A percentile compares a stretch with the other conserved stretches of the same genome.
These are phyloP conservation scores for Helleia helle DNA, from an alignment of 2,888 invertebrate species.

Conservation along the genomic window DNA sequence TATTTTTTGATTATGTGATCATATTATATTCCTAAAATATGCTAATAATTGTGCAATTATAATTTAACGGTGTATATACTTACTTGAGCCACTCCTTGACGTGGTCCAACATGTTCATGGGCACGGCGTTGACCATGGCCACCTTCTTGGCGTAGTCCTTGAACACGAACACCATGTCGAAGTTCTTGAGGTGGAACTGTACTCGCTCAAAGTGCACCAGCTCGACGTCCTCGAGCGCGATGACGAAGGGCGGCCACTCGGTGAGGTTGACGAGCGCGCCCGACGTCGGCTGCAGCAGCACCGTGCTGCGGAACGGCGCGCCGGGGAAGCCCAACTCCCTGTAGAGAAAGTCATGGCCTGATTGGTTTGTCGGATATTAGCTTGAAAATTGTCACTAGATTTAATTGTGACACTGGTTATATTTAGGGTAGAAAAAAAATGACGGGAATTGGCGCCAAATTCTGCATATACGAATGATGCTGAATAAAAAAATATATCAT, in stretches of 20 bases:
- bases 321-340: conserved; percentile 98
- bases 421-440: no score
- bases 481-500: no score
- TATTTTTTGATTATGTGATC: no score
- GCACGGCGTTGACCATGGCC: conserved; percentile 98
- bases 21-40: no score
- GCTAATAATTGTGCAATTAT: no score
- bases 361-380: no score
- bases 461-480: no score
- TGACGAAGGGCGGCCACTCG: conserved; percentile 99
- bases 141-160: conserved; percentile 97
- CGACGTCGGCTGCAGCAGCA: conserved; percentile 96
- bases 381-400: no score
- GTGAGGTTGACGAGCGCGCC: conserved; percentile 98
- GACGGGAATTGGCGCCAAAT: no score
- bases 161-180: conserved; percentile 99
- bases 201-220: conserved; percentile 99
- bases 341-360: conserved; percentile 18
- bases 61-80: no score
- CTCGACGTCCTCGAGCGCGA: conserved; percentile 97
- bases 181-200: conserved; percentile 98
- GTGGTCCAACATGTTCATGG: conserved; percentile 99
- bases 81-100: conserved; percentile 99
- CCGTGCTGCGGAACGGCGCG: conserved; percentile 96
- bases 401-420: no score